Conservation (phyloP, 2,888 invertebrate genomes). For the Lamellibrachia satsuma region DNA sequence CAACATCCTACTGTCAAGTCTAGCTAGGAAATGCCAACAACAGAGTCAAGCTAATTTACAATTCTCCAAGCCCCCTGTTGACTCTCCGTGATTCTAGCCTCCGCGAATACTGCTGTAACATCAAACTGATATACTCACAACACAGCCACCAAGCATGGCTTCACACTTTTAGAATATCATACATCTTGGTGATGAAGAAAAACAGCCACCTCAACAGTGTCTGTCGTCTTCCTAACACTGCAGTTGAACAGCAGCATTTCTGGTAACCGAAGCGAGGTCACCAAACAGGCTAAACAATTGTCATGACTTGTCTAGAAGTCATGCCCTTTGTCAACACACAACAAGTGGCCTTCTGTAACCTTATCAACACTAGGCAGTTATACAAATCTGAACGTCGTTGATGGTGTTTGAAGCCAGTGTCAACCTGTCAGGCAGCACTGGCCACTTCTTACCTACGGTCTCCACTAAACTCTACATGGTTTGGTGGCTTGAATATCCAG, state of each 20-base stretch:
- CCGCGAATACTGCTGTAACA: neutral
- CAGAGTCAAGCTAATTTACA: conserved; percentile 17
- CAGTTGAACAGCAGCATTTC: neutral
- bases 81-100: neutral
- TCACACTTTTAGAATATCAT: neutral
- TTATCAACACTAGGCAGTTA: neutral
- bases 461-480: neutral
- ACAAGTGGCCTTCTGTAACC: neutral
- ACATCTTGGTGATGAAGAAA: neutral
- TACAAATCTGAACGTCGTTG: neutral
- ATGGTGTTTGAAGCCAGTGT: neutral
- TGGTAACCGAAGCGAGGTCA: neutral
- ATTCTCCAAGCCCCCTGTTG: neutral
- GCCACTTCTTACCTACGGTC: neutral
- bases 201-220: neutral
- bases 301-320: neutral
- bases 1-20: neutral
- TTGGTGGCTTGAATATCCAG: neutral
- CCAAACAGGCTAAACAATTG: neutral
- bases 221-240: neutral
- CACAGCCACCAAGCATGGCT: neutral
- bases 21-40: neutral
- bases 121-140: neutral
- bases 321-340: neutral
- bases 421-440: neutral